Conservation (phyloP, 2,888 invertebrate species). For the Euphydryas editha region DNA sequence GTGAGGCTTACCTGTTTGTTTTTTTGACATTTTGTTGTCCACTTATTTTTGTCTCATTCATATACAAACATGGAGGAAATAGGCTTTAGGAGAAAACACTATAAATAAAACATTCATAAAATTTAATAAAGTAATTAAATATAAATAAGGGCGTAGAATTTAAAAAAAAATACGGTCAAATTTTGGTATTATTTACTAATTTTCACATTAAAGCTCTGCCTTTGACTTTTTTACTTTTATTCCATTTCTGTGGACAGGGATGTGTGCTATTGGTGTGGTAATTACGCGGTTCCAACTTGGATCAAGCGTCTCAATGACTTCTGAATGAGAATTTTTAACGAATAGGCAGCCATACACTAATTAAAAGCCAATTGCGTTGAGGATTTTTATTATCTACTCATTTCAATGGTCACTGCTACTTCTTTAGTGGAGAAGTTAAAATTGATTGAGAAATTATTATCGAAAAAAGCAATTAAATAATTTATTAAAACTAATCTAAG, state of each 20-base stretch:
- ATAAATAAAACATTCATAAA: too few species aligned
- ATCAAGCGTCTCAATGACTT: conserved; percentile 1
- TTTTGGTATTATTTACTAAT: not conserved
- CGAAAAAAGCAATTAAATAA: too few species aligned
- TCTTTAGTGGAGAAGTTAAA: not conserved
- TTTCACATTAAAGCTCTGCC: not conserved
- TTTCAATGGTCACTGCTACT: not conserved
- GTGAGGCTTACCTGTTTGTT: too few species aligned
- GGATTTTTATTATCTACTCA: not conserved
- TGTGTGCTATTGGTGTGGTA: conserved; percentile 1
- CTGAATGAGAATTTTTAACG: conserved; percentile 12
- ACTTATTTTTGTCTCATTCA: too few species aligned
- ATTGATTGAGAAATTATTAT: not conserved
- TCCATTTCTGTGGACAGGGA: conserved; percentile 1
- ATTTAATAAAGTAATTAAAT: too few species aligned
- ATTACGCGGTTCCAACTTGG: not conserved
- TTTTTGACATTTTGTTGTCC: too few species aligned
- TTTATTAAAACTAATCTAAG: too few species aligned
- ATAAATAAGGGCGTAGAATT: too few species aligned
- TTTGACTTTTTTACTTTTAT: conserved; percentile 5
- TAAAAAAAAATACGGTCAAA: too few species aligned
- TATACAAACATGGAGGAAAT: too few species aligned
- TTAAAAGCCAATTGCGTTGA: conserved; percentile 7
- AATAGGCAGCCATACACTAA: conserved; percentile 7
- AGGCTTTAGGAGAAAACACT: too few species aligned